Evolutionary conservation across 2,888 invertebrate genomes (phyloP).

Genomic region (Sesamia inferens): DNA sequence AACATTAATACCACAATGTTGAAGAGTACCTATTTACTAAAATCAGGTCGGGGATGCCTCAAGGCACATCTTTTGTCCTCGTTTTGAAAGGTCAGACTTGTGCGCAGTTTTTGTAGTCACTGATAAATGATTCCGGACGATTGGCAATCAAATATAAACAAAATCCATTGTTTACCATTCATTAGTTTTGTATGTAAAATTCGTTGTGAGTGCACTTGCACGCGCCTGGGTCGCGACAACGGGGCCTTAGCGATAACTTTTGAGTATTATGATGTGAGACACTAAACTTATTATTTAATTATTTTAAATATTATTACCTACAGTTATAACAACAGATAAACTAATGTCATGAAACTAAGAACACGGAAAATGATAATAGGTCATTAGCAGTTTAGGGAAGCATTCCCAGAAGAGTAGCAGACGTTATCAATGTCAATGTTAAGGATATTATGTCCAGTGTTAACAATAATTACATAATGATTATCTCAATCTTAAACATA

Average conservation of each 20-base stretch:
- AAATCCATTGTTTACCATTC: conserved; percentile 22
- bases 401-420: conserved; percentile 42
- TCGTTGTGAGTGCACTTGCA: conserved; percentile 6
- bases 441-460: conserved; percentile 41
- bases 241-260: conserved; percentile 26
- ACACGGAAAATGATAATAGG: conserved; percentile 38
- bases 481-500: conserved; percentile 28
- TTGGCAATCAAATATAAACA: conserved; percentile 17
- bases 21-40: background rate
- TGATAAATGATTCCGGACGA: conserved; percentile 16
- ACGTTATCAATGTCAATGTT: conserved; percentile 58
- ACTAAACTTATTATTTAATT: conserved; percentile 3
- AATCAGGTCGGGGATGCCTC: background rate
- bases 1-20: background rate
- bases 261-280: conserved; percentile 6
- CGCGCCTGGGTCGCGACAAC: conserved; percentile 33
- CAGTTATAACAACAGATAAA: conserved; percentile 22
- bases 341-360: conserved; percentile 5
- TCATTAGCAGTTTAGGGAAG: conserved; percentile 46
- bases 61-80: conserved; percentile 18
- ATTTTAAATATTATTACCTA: conserved; percentile 10
- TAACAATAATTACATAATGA: conserved; percentile 37
- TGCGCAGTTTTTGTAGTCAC: conserved; percentile 17
- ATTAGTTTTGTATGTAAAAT: background rate
- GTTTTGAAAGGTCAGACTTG: conserved; percentile 21